phyloP scores from a whole-genome alignment of 1,140 invertebrate species.

The Venustaconcha ellipsiformis region DNA sequence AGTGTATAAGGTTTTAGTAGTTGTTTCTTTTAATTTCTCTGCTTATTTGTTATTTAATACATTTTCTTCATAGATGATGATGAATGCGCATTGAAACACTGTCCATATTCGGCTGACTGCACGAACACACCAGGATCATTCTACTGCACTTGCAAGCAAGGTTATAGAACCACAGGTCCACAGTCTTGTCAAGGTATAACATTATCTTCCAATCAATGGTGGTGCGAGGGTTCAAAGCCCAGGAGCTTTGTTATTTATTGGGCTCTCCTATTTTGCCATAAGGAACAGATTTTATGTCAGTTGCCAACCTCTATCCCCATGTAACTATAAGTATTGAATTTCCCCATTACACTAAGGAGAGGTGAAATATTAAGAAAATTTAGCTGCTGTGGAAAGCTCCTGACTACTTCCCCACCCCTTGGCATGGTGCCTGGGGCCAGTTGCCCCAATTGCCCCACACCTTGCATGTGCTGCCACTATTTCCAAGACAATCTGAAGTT shows the following conservation, averaged over 20 bases:
- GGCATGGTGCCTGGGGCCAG: no score
- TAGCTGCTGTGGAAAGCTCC: no score
- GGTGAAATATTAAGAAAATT: background rate
- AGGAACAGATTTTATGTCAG: no score
- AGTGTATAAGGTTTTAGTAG: background rate
- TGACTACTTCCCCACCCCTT: no score
- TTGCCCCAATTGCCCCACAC: no score
- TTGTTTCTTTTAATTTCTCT: background rate
- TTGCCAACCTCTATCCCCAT: no score
- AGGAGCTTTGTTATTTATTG: no score
- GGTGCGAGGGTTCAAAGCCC: no score
- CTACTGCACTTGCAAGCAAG: constrained; percentile 49
- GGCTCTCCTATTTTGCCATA: no score
- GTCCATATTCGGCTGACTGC: constrained; percentile 47
- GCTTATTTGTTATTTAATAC: background rate
- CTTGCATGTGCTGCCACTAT: no score
- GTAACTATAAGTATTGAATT: background rate
- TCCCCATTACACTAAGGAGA: background rate
- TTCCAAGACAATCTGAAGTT: no score
- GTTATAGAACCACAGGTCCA: constrained; percentile 39
- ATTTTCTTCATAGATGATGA: constrained; percentile 41
- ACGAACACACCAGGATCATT: constrained; percentile 49
- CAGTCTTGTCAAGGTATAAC: constrained; percentile 40
- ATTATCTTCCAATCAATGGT: no score
- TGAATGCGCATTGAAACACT: constrained; percentile 46